Conservation (phyloP, 2,888 invertebrate genomes). For the Yponomeuta cagnagella region DNA sequence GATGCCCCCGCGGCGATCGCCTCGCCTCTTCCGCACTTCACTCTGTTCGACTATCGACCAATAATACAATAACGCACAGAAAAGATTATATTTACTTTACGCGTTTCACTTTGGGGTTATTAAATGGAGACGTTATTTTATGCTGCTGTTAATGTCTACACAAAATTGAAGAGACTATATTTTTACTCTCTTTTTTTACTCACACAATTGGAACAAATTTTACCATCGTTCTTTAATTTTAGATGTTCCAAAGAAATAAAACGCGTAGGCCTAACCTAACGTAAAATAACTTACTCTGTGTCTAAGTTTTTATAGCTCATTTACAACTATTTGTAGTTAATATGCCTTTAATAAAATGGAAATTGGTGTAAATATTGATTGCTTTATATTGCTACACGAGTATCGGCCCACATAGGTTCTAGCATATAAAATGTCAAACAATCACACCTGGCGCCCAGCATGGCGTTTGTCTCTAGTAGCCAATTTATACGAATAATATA, state of each 20-base stretch:
- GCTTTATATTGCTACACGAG: constrained; percentile 18
- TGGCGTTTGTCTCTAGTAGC: constrained; percentile 36
- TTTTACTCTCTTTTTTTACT: constrained; percentile 22
- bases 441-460: constrained; percentile 38
- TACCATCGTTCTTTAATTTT: background rate
- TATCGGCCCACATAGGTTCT: constrained; percentile 37
- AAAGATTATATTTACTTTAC: constrained; percentile 46
- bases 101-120: constrained; percentile 44
- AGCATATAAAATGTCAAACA: constrained; percentile 35
- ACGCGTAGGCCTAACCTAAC: background rate
- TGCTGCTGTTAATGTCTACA: constrained; percentile 66
- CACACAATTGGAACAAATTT: background rate
- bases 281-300: constrained; percentile 18
- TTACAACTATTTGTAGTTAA: constrained; percentile 13
- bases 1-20: constrained; percentile 51
- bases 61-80: constrained; percentile 22
- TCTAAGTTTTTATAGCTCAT: background rate
- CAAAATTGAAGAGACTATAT: constrained; percentile 46
- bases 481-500: constrained; percentile 33
- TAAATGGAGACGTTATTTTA: constrained; percentile 73
- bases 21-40: constrained; percentile 44
- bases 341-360: background rate
- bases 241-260: background rate
- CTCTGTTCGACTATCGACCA: constrained; percentile 26
- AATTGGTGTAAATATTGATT: constrained; percentile 15